A percentile compares a stretch with the other conserved stretches of the same genome.
Conservation (phyloP, 2,888 invertebrate genomes). For the Falcaria lacertinaria region DNA sequence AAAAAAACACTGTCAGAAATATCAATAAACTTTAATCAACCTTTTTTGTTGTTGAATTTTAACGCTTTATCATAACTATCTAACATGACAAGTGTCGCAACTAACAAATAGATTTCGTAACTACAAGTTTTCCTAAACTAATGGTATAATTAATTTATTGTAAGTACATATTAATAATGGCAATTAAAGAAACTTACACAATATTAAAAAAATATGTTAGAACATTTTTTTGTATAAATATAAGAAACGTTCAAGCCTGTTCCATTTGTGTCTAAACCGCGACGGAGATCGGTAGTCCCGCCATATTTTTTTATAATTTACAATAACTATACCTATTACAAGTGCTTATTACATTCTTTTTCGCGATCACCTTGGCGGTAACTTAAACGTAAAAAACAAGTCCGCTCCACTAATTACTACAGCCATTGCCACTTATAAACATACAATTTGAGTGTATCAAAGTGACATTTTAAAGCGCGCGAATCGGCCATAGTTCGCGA, state of each 20-base stretch:
- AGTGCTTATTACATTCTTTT: slow-evolving; percentile 12
- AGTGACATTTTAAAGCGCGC: slow-evolving; percentile 70
- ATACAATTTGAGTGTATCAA: slow-evolving; percentile 45
- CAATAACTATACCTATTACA: background rate
- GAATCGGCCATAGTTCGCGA: slow-evolving; percentile 29
- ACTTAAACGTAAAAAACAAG: slow-evolving; percentile 33
- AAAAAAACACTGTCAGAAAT: background rate
- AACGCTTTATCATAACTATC: too few relatives aligned
- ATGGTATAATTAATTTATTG: background rate
- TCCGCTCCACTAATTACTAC: slow-evolving; percentile 41
- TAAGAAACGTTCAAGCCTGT: slow-evolving; percentile 15
- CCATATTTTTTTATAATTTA: background rate
- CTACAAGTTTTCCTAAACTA: background rate
- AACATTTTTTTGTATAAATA: slow-evolving; percentile 32
- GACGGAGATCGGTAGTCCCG: slow-evolving; percentile 18
- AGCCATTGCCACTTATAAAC: slow-evolving; percentile 43
- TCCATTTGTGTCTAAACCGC: slow-evolving; percentile 27
- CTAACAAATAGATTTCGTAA: background rate
- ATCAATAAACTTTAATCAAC: background rate
- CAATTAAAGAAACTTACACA: background rate
- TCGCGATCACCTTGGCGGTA: slow-evolving; percentile 60
- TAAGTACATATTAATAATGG: background rate
- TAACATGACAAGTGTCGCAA: background rate
- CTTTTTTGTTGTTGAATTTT: too few relatives aligned
- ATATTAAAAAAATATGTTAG: too few relatives aligned